A percentile compares a stretch with the other conserved stretches of the same genome.
These are phyloP conservation scores for Lophura nycthemera DNA, from an alignment of 2,113 vertebrate species.

Conservation along the genomic window DNA sequence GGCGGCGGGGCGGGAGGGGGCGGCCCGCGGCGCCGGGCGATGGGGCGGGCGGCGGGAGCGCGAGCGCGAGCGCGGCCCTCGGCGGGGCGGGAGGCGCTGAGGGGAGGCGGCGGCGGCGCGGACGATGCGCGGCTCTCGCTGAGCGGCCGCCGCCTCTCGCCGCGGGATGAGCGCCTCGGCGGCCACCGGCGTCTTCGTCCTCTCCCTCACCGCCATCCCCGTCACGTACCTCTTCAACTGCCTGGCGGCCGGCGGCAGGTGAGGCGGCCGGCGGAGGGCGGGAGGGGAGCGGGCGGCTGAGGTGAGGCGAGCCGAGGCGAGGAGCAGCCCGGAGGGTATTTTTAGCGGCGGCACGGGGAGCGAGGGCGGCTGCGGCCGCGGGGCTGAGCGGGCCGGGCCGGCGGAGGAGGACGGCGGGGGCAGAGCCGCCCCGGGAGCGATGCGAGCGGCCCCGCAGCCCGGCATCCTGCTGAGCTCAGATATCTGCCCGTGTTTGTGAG, in stretches of 20 bases:
- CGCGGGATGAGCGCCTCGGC: conserved; percentile 86
- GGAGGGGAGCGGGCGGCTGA: not conserved
- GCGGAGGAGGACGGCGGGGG: not conserved
- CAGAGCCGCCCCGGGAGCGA: too few species aligned
- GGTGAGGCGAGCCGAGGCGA: not conserved
- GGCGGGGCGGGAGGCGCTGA: not conserved
- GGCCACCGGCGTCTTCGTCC: conserved; percentile 89
- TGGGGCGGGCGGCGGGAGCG: not conserved
- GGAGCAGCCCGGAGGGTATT: not conserved
- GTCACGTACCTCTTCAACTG: conserved; percentile 87
- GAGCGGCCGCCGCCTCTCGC: not conserved
- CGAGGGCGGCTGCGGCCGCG: not conserved
- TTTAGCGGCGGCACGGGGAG: not conserved
- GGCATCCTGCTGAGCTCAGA: not conserved
- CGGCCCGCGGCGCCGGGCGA: not conserved
- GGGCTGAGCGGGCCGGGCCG: not conserved
- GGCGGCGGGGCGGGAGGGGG: not conserved
- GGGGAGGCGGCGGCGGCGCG: not conserved
- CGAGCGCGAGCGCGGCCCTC: not conserved
- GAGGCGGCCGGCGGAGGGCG: conserved; percentile 44
- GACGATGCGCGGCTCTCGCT: not conserved
- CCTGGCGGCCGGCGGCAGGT: conserved; percentile 82
- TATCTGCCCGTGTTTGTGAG: not conserved
- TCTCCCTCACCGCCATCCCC: conserved; percentile 90
- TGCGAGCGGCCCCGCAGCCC: too few species aligned